Percentiles rank a stretch among this genome's conserved stretches.
These are phyloP conservation scores for Halcyon badia DNA, from an alignment of 2,797 vertebrate species.

Conservation along the genomic window DNA sequence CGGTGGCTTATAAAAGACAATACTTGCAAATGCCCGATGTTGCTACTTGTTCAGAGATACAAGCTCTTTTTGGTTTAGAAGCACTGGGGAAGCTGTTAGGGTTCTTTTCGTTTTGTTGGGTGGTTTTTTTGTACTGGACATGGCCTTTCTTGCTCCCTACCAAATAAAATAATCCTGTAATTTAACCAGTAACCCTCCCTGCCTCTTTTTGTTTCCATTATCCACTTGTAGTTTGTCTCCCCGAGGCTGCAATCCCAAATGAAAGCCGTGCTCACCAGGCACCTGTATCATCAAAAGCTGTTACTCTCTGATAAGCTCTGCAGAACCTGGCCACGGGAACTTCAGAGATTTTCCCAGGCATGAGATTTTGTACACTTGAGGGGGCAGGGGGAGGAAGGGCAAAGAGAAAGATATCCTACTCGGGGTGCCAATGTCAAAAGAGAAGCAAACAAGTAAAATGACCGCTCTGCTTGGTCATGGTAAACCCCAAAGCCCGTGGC, in stretches of 20 bases:
- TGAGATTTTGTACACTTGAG: neutral
- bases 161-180: neutral
- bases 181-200: neutral
- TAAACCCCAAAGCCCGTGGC: accelerated
- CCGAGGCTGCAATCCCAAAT: neutral
- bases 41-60: neutral
- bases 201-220: neutral
- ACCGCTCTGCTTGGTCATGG: accelerated
- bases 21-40: neutral
- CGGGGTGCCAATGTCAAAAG: accelerated
- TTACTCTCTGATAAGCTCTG: neutral
- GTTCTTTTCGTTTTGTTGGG: neutral
- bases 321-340: neutral
- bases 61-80: neutral
- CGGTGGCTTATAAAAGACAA: conserved; percentile 2
- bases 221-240: neutral
- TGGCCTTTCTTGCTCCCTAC: neutral
- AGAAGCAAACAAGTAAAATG: neutral
- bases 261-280: neutral
- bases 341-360: neutral
- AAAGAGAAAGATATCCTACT: neutral
- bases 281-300: neutral
- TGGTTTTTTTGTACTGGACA: neutral
- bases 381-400: too few species aligned
- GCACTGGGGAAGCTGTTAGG: neutral